These are phyloP conservation scores for Herminia tarsipennalis DNA, from an alignment of 2,888 invertebrate genomes.

Conservation along the genomic window DNA sequence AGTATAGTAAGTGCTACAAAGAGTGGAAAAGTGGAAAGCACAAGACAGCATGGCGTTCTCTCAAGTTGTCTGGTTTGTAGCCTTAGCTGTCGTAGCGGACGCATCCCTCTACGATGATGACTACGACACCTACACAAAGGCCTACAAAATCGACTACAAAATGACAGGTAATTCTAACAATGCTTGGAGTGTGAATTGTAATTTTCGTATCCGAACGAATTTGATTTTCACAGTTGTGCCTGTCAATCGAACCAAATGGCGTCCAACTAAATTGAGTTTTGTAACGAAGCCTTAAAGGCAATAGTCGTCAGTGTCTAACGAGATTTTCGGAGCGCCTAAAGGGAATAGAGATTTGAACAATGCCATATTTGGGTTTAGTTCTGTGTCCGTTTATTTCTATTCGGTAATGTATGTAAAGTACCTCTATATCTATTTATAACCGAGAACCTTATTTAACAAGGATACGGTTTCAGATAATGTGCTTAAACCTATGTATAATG, in stretches of 20 bases:
- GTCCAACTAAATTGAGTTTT: conserved; percentile 58
- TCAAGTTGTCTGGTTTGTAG: conserved; percentile 61
- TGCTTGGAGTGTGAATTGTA: conserved; percentile 21
- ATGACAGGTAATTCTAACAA: conserved; percentile 64
- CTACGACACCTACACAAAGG: conserved; percentile 75
- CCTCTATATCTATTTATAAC: neutral
- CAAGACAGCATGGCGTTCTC: conserved; percentile 60
- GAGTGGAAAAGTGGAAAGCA: conserved; percentile 33
- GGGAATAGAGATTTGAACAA: conserved; percentile 41
- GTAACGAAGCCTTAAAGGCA: conserved; percentile 55
- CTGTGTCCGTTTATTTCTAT: neutral
- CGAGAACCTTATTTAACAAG: neutral
- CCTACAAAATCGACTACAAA: conserved; percentile 74
- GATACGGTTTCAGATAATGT: too few species aligned
- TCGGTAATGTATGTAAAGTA: neutral
- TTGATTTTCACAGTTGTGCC: conserved; percentile 53
- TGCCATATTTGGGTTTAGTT: conserved; percentile 16
- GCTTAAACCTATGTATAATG: too few species aligned
- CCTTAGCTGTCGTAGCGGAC: conserved; percentile 57
- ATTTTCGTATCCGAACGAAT: conserved; percentile 42
- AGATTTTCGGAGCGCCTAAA: conserved; percentile 43
- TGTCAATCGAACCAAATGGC: conserved; percentile 52
- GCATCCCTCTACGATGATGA: conserved; percentile 78
- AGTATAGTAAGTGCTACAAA: conserved; percentile 41
- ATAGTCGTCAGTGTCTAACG: conserved; percentile 48